Base-by-base conservation (phyloP, 1,140 invertebrate genomes). In the Drosophila pectinifera region DNA sequence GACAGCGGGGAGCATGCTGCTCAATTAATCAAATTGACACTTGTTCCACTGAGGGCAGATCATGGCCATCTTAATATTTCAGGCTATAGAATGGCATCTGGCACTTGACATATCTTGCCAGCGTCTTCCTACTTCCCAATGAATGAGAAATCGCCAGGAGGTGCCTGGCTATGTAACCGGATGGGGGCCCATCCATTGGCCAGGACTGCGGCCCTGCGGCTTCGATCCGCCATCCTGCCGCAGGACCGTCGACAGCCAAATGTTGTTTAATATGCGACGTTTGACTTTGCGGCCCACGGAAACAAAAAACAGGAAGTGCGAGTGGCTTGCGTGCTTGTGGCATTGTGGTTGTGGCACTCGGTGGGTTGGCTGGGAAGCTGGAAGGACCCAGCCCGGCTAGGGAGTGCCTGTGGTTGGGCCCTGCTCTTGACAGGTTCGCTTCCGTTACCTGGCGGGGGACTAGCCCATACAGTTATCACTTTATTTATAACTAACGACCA, bases 11-110 rank as follows among this genome's bases (percentile, higher is more conserved):
- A 78, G 53, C 75, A 53, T 41, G 54, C 14, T 26, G 53, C 58
- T 51, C 74, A 64, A 78, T 78, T 78, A 78, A 78, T 78, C 75
- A 78, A 78, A 72, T 78, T 78, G 75, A 63, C 75, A 78, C 76
- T 78, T 51, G 53, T 58, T 61, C 34, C 55, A 20, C 24, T 42
- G 73, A 77, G 67, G 65, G 70, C 75, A 77, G 46, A 64, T 69
- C 53, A 26, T 45, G 39, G 53, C 22, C 42, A 63, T 63, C 72
- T 56, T 38, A 74, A 64, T 74, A 65, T 75, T 65, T 74, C 24
- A 39, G 36, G 45, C 24, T 10, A 70, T 26, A 18, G 41, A 69
- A 56, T 34, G 49, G 41, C 38, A 34, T 70, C 70, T 69, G 42
- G 42, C 64, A 53, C n/a, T 63, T 68, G 64, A 68, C 64, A 68